These are phyloP conservation scores for Mythimna ferrago DNA, from an alignment of 2,888 invertebrate species.

Conservation along the genomic window DNA sequence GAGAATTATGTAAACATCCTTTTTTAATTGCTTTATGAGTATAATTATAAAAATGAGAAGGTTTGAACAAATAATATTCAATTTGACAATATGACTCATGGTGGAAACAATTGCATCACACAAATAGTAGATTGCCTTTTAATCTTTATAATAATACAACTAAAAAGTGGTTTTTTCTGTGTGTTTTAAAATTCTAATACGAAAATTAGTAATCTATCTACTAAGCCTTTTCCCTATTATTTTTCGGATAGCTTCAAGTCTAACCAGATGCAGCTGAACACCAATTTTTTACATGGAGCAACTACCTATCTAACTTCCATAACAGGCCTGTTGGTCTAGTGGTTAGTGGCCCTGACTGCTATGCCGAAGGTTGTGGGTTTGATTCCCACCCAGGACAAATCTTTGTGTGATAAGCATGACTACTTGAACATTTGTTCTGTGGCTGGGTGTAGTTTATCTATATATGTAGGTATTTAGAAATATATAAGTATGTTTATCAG, in stretches of 20 bases:
- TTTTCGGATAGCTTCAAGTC: not conserved
- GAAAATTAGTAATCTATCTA: not conserved
- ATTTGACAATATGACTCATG: not conserved
- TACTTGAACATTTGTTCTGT: no score
- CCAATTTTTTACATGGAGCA: not conserved
- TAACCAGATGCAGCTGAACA: not conserved
- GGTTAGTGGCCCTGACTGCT: no score
- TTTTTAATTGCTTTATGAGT: not conserved
- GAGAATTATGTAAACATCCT: not conserved
- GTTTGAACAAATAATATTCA: not conserved
- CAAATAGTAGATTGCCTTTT: not conserved
- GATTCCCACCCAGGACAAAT: no score
- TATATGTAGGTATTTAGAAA: no score
- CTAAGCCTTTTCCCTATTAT: not conserved
- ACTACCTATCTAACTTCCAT: not conserved
- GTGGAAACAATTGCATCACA: not conserved
- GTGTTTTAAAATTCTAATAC: not conserved
- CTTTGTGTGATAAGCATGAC: no score
- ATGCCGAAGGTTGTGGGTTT: no score
- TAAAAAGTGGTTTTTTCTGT: not conserved
- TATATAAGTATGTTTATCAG: no score
- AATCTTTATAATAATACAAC: constrained; percentile 3
- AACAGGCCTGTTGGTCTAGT: not conserved
- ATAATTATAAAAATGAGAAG: not conserved
- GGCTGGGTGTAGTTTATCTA: no score